phyloP scores from a whole-genome alignment of 37 sponge, comb jelly and placozoan species.

The Cliona cf. orientalis region DNA sequence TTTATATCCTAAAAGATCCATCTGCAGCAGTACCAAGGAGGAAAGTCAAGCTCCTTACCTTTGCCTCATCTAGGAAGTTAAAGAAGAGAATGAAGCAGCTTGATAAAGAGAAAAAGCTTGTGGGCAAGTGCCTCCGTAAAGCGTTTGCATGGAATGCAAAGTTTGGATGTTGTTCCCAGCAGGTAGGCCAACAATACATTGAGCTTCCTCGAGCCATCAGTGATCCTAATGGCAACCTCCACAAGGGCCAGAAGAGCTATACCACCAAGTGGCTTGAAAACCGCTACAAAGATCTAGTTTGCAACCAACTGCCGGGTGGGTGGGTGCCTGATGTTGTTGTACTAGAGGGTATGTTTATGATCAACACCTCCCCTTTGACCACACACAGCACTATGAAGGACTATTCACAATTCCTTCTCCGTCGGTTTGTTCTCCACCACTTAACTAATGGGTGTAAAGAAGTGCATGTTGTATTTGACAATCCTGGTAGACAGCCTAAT shows the following conservation, averaged over 20 bases:
- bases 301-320: not conserved
- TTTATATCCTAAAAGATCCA: conserved; percentile 19
- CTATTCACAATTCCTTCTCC: not conserved
- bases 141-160: not conserved
- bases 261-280: not conserved
- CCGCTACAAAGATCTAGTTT: conserved; percentile 20
- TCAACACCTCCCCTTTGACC: conserved; percentile 31
- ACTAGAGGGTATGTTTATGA: conserved; percentile 39
- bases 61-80: not conserved
- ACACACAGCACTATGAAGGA: conserved; percentile 7
- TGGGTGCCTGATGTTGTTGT: conserved; percentile 15
- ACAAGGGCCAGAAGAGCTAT: conserved; percentile 42
- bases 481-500: not conserved
- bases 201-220: conserved; percentile 21
- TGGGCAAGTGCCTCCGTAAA: not conserved
- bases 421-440: not conserved
- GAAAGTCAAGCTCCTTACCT: not conserved
- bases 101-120: conserved; percentile 25
- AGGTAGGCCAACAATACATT: conserved; percentile 20
- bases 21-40: conserved; percentile 12
- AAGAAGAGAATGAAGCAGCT: conserved; percentile 20
- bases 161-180: no score
- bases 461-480: conserved; percentile 27
- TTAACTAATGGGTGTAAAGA: not conserved
- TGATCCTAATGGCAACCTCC: conserved; percentile 17